A percentile compares a stretch with the other conserved stretches of the same genome.
phyloP scores from a whole-genome alignment of 1,140 invertebrate genomes.

The Drosophila pseudoananassae region DNA sequence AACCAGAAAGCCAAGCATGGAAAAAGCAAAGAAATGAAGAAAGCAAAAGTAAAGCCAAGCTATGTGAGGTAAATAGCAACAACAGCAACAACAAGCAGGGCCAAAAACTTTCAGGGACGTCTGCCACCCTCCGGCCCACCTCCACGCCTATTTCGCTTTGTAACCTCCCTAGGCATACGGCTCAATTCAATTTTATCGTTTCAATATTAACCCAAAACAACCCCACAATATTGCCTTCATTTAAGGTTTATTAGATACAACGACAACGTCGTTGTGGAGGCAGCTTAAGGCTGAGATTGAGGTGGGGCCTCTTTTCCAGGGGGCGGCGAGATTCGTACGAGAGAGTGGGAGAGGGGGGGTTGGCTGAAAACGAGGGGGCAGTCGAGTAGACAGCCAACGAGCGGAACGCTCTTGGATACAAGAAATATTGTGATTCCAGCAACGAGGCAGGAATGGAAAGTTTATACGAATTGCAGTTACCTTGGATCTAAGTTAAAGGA shows the following conservation, averaged over 20 bases:
- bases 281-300: slow-evolving; percentile 11
- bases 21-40: slow-evolving; percentile 42
- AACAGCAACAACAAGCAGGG: slow-evolving; percentile 14
- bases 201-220: slow-evolving; percentile 84
- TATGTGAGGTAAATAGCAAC: background rate
- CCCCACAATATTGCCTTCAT: slow-evolving; percentile 84
- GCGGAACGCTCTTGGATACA: slow-evolving; percentile 74
- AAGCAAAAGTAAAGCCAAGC: slow-evolving; percentile 29
- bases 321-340: background rate
- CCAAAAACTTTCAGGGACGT: slow-evolving; percentile 73
- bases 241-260: slow-evolving; percentile 84
- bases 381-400: slow-evolving; percentile 44
- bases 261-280: slow-evolving; percentile 45
- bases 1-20: slow-evolving; percentile 26
- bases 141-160: no score
- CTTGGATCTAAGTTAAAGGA: no score
- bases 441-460: background rate
- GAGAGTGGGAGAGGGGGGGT: no score
- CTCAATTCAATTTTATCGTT: slow-evolving; percentile 83
- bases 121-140: background rate
- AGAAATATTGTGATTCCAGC: slow-evolving; percentile 66
- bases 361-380: background rate
- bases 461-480: background rate
- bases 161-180: slow-evolving; percentile 56
- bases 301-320: slow-evolving; percentile 3